These are phyloP conservation scores for Hartigia nigra DNA, from an alignment of 2,888 invertebrate genomes.

Conservation along the genomic window DNA sequence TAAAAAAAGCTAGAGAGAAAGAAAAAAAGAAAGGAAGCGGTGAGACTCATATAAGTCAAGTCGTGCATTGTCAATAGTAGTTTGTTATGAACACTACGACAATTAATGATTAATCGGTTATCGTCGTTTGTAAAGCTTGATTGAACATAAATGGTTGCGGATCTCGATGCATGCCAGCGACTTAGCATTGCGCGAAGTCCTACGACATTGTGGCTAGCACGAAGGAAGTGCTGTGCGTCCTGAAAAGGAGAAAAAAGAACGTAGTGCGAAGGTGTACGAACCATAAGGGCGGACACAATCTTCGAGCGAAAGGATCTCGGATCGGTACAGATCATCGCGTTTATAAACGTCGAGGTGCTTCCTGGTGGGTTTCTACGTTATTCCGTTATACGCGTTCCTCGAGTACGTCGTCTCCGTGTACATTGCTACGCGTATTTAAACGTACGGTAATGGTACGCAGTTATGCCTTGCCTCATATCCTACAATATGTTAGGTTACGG, in stretches of 20 bases:
- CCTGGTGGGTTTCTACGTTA: neutral
- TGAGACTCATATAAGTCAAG: constrained; percentile 8
- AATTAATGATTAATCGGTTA: neutral
- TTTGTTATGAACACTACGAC: neutral
- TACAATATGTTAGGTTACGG: neutral
- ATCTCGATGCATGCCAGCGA: neutral
- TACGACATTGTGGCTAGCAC: neutral
- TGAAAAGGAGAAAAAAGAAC: constrained; percentile 4
- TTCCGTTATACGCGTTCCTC: neutral
- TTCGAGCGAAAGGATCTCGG: neutral
- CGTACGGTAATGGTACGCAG: neutral
- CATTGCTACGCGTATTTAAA: neutral
- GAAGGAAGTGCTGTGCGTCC: neutral
- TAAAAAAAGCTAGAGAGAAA: constrained; percentile 14
- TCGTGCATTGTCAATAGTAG: constrained; percentile 8
- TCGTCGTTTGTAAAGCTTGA: neutral
- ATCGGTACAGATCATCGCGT: neutral
- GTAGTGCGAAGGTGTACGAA: constrained; percentile 38
- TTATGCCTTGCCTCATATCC: neutral
- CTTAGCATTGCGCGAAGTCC: neutral
- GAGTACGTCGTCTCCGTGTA: neutral
- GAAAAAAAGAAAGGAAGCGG: constrained; percentile 9
- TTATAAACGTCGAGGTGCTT: neutral
- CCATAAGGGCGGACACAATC: constrained; percentile 14
- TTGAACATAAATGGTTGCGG: neutral